phyloP scores from a whole-genome alignment of 2,888 invertebrate species.

The Anodontia alba region DNA sequence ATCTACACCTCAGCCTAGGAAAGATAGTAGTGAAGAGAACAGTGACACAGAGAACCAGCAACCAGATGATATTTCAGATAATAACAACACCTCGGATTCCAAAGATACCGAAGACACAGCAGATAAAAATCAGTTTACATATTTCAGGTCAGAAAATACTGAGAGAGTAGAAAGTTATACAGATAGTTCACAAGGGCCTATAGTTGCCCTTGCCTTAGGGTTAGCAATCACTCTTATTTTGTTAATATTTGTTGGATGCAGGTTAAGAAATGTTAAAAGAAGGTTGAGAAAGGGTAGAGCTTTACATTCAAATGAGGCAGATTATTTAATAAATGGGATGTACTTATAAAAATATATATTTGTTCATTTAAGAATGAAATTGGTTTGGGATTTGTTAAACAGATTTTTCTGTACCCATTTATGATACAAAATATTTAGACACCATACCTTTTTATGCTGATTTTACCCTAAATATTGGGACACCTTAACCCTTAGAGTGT shows the following conservation, averaged over 20 bases:
- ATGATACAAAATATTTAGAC: no score
- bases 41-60: slow-evolving; percentile 7
- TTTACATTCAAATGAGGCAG: slow-evolving; percentile 95
- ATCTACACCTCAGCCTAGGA: background rate
- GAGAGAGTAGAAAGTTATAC: slow-evolving; percentile 68
- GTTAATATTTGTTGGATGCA: slow-evolving; percentile 92
- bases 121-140: slow-evolving; percentile 44
- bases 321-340: slow-evolving; percentile 99
- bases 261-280: slow-evolving; percentile 90
- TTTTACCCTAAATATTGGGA: no score
- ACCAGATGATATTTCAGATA: slow-evolving; percentile 20
- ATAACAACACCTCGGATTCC: slow-evolving; percentile 3
- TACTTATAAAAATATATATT: slow-evolving; percentile 89
- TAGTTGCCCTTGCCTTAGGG: slow-evolving; percentile 86
- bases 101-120: slow-evolving; percentile 24
- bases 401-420: no score
- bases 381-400: no score
- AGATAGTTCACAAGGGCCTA: slow-evolving; percentile 78
- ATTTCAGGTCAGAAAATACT: slow-evolving; percentile 43
- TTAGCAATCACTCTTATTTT: slow-evolving; percentile 92
- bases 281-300: slow-evolving; percentile 91
- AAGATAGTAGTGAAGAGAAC: slow-evolving; percentile 3
- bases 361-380: no score
- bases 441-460: no score
- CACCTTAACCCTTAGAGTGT: no score